A percentile compares a stretch with the other conserved stretches of the same genome.
These are phyloP conservation scores for Darwinula stevensoni DNA, from an alignment of 2,888 invertebrate species.

Conservation along the genomic window DNA sequence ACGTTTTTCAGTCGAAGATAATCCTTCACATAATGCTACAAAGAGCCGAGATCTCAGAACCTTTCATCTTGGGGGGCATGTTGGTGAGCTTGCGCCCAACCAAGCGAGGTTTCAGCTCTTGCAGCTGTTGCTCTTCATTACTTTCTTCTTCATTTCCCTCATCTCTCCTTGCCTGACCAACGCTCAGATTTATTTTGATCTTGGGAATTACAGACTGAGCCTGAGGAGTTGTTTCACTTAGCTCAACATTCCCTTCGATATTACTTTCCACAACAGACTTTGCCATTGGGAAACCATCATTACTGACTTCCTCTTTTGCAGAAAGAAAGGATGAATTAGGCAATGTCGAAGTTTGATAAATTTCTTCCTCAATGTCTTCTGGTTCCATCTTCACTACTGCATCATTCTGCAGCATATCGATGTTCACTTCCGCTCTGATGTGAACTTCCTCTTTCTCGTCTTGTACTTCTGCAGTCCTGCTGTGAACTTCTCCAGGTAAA, in stretches of 20 bases:
- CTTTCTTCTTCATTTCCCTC: constrained; percentile 12
- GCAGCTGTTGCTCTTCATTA: constrained; percentile 6
- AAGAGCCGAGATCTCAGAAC: constrained; percentile 49
- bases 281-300: no score
- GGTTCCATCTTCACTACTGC: no score
- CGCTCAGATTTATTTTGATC: constrained; percentile 9
- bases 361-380: no score
- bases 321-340: no score
- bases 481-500: no score
- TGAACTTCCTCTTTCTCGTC: no score
- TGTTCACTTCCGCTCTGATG: no score
- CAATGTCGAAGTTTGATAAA: no score
- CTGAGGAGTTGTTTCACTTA: constrained; percentile 17
- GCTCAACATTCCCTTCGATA: constrained; percentile 46
- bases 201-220: constrained; percentile 4
- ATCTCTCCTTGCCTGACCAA: constrained; percentile 13
- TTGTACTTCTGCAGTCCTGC: no score
- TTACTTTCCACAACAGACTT: constrained; percentile 28
- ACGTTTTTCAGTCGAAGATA: no score
- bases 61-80: constrained; percentile 36
- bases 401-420: no score
- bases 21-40: constrained; percentile 42
- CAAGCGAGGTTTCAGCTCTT: constrained; percentile 28
- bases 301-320: no score
- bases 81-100: constrained; percentile 32